Evolutionary conservation across 2,113 vertebrate species (phyloP).

Genomic region (Lethenteron camtschaticum): DNA sequence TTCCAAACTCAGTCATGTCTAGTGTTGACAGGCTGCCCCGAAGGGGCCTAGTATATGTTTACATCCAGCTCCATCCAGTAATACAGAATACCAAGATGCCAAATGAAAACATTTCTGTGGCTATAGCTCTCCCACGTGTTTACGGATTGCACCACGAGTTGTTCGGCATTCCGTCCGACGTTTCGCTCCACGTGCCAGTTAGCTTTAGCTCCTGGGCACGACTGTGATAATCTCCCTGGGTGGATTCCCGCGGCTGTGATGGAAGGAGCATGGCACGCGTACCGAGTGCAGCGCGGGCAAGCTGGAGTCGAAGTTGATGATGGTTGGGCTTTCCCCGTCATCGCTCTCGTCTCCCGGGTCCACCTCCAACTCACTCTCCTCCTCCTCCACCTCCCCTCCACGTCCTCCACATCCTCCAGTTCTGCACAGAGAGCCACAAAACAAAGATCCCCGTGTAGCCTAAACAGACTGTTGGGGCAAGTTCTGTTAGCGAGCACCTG

Average conservation of each 20-base stretch:
- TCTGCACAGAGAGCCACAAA: slow-evolving; percentile 24
- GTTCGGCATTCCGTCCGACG: background rate
- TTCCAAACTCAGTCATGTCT: no score
- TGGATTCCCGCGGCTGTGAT: background rate
- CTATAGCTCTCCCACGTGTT: background rate
- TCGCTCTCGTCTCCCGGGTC: slow-evolving; percentile 57
- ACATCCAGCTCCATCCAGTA: no score
- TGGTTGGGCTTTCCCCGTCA: slow-evolving; percentile 44
- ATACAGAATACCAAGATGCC: background rate
- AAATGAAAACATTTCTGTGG: background rate
- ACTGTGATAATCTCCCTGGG: background rate
- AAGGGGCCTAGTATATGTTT: no score
- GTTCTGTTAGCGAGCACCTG: no score
- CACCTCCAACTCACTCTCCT: slow-evolving; percentile 46
- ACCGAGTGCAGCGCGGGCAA: slow-evolving; percentile 79
- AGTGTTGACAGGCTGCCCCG: no score
- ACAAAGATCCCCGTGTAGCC: background rate
- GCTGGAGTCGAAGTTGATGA: slow-evolving; percentile 85
- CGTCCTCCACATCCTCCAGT: slow-evolving; percentile 53
- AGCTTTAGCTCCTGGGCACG: background rate
- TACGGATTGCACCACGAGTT: background rate
- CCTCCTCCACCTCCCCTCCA: slow-evolving; percentile 72
- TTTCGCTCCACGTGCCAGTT: background rate
- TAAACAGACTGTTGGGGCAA: no score
- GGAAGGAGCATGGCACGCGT: slow-evolving; percentile 15